Evolutionary conservation across 2,113 vertebrate genomes (phyloP), one percentile per base, ranked within the genome.

Genomic region (Nycticryphes semicollaris): DNA sequence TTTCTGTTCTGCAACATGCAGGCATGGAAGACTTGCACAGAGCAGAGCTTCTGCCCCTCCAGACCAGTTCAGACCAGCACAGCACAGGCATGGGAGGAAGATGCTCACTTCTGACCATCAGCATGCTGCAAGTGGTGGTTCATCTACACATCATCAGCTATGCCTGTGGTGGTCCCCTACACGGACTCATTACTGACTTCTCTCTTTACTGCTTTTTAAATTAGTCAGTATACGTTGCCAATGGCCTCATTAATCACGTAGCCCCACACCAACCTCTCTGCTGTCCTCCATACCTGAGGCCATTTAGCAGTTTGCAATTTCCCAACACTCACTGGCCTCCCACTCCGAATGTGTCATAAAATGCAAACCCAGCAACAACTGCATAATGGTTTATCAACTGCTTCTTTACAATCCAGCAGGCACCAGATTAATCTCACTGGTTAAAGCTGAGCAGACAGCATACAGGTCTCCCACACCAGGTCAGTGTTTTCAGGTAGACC

Each of bases 241-340:
- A 1, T 5, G 14, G 41, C 74, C 48, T 84, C 57, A 23, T 41
- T 35, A 23, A 56, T 16, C 43, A 9, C 9, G 7, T 24, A 50
- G 35, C 20, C 17, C 48, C 54, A 45, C 59, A 37, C 37, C 47
- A 10, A 17, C 17, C 45, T 77, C 75, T 63, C 60, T 74, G 33
- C 39, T 25, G 50, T 60, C 51, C 24, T 18, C 48, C 39, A 10
- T 33, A 63, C 27, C 56, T 37, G 67, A 66, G 56, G 35, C n/a
- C 12, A 7, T 43, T n/a, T 30, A 63, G 63, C 21, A 43, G 33
- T 47, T 69, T 45, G 19, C 33, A 37, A 31, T 37, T 72, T 48
- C 82, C 51, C 7, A 9, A 22, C 39, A 8, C 10, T 56, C 0
- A 0, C 24, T 2, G 5, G 20, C 57, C 43, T 88, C 59, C 54